A percentile compares a stretch with the other conserved stretches of the same genome.
phyloP scores from a whole-genome alignment of 2,888 invertebrate genomes.

The Cremastinae sp. region DNA sequence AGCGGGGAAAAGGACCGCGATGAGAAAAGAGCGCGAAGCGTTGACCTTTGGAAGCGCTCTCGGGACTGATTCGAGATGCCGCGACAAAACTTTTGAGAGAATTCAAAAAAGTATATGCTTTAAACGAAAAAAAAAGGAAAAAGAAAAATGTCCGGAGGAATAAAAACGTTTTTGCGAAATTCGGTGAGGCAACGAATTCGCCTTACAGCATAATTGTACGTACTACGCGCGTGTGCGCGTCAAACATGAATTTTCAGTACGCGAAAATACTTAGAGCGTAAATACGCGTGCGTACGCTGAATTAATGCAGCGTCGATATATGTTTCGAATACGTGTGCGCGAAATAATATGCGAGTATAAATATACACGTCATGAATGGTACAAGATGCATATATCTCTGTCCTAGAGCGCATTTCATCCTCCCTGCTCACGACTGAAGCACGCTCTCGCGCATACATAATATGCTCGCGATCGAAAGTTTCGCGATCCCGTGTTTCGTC shows the following conservation, averaged over 20 bases:
- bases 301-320: conserved; percentile 48
- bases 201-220: background rate
- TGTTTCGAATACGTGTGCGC: background rate
- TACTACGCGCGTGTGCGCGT: background rate
- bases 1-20: background rate
- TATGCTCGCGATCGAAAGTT: conserved; percentile 35
- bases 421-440: conserved; percentile 21
- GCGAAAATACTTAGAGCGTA: conserved; percentile 45
- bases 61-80: background rate
- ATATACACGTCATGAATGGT: conserved; percentile 8
- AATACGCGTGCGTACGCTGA: conserved; percentile 53
- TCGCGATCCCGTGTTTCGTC: background rate
- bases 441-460: conserved; percentile 54
- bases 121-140: conserved; percentile 1
- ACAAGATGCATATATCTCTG: conserved; percentile 41
- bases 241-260: conserved; percentile 25
- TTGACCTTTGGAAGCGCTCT: conserved; percentile 12
- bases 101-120: no score
- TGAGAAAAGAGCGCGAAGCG: conserved; percentile 1
- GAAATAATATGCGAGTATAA: background rate
- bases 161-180: background rate
- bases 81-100: background rate
- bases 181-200: background rate
- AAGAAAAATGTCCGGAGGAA: background rate
- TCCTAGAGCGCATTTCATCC: conserved; percentile 49